Conservation (phyloP, 2,113 vertebrate genomes). For the Nycticebus coucang region DNA sequence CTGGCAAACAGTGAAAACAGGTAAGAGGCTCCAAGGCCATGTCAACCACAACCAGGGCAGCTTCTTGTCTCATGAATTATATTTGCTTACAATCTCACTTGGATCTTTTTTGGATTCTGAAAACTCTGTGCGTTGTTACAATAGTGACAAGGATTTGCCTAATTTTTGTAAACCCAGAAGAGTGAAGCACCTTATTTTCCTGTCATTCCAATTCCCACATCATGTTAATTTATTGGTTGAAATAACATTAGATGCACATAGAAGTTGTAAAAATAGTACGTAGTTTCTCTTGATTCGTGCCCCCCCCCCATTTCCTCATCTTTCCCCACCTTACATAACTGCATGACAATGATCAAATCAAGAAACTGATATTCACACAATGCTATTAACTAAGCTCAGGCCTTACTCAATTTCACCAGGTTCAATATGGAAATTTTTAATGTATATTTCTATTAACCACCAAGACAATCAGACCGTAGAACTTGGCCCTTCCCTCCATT, state of each 20-base stretch:
- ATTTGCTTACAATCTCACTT: not conserved
- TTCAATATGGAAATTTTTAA: not conserved
- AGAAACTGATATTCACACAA: not conserved
- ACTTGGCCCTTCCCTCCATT: not conserved
- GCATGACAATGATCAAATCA: not conserved
- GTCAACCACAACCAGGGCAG: not conserved
- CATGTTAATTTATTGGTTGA: not conserved
- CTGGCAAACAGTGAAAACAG: slow-evolving; percentile 97
- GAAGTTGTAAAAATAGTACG: not conserved
- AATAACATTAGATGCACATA: not conserved
- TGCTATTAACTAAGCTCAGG: not conserved
- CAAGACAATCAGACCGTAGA: not conserved
- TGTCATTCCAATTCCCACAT: not conserved
- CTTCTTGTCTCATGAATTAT: not conserved
- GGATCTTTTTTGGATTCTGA: not conserved
- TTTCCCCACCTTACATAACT: not conserved
- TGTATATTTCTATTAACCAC: not conserved
- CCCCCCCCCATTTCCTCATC: not conserved
- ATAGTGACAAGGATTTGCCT: not conserved
- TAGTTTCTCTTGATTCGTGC: not conserved
- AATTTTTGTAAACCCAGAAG: not conserved
- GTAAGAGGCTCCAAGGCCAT: slow-evolving; percentile 83
- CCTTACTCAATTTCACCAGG: not conserved
- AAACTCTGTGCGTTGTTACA: not conserved
- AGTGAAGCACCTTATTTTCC: not conserved